These are phyloP conservation scores for Marisa cornuarietis DNA, from an alignment of 1,140 invertebrate genomes.

Conservation along the genomic window DNA sequence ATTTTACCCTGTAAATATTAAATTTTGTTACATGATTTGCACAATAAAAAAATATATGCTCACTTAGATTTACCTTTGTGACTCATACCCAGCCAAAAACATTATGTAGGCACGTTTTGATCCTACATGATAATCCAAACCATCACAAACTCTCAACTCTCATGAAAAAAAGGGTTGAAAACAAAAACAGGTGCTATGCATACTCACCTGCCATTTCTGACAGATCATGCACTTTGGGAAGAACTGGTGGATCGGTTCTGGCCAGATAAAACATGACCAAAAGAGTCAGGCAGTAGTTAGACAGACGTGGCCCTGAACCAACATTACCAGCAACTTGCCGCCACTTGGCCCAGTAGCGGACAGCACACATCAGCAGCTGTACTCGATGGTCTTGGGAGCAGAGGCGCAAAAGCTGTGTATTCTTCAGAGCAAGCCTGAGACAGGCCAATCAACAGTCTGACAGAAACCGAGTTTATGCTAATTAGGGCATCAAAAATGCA, in stretches of 20 bases:
- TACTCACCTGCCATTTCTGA: conserved; percentile 36
- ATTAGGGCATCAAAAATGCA: neutral
- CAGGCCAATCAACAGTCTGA: conserved; percentile 10
- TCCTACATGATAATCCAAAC: no score
- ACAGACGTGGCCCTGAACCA: conserved; percentile 36
- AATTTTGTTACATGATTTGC: no score
- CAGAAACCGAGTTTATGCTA: conserved; percentile 1
- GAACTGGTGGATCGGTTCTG: conserved; percentile 37
- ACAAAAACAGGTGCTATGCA: no score
- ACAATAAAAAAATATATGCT: no score
- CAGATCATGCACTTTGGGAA: conserved; percentile 43
- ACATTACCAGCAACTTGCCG: conserved; percentile 44
- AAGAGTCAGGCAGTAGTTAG: conserved; percentile 54
- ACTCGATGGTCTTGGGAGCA: conserved; percentile 44
- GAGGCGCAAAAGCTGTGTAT: conserved; percentile 46
- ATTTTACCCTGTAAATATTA: no score
- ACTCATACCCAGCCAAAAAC: no score
- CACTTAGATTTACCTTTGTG: no score
- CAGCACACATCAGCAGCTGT: conserved; percentile 41
- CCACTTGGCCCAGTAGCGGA: conserved; percentile 54
- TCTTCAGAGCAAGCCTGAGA: conserved; percentile 49
- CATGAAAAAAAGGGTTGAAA: no score
- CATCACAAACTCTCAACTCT: no score
- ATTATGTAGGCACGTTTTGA: no score
- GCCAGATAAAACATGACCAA: conserved; percentile 50